Evolutionary conservation across 2,888 invertebrate species (phyloP), one percentile per base, ranked within the genome.

Genomic region (Serrognathus titanus): DNA sequence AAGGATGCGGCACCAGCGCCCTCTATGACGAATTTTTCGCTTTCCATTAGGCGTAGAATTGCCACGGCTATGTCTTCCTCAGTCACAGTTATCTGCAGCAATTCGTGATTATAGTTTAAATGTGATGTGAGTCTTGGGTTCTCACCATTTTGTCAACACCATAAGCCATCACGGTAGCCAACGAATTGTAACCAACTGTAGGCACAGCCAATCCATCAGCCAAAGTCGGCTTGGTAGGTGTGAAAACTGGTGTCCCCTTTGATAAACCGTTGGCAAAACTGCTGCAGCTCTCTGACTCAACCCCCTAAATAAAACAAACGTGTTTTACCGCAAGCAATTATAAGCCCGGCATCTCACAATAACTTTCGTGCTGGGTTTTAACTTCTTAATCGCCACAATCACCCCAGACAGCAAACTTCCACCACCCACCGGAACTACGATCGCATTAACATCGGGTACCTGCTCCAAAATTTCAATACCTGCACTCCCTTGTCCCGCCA

Each of bases 121-220:
- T 3, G 2, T 2, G 2, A 16, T 3, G 2, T n/a, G 3, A 16
- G 1, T 16, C 11, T 2, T 31, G 35, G 9, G 2, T 7, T 9
- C 3, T 9, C 50, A 57, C 53, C 83, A 89, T 81, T 79, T 87
- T 90, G 73, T 95, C 94, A 35, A 94, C 82, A 16, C 16, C 16
- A 2, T 88, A 79, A 0, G 84, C 80, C 62, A 83, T 78, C 2
- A 88, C 88, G 0, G 92, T 94, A 47, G 79, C 85, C 71, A 85
- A 90, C 0, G 94, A 90, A 76, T 96, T 96, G 65, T 87, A 88
- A 0, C 95, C 95, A 5, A 94, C 92, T 24, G 86, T 85, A 1
- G 94, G 92, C 1, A 96, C 94, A 0, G 94, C 92, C 53, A 95
- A 80, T 56, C 94, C 94, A 77, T 95, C 95, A 1, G 94, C 94